Conservation (phyloP, 2,113 vertebrate species). For the Onychostoma macrolepis region DNA sequence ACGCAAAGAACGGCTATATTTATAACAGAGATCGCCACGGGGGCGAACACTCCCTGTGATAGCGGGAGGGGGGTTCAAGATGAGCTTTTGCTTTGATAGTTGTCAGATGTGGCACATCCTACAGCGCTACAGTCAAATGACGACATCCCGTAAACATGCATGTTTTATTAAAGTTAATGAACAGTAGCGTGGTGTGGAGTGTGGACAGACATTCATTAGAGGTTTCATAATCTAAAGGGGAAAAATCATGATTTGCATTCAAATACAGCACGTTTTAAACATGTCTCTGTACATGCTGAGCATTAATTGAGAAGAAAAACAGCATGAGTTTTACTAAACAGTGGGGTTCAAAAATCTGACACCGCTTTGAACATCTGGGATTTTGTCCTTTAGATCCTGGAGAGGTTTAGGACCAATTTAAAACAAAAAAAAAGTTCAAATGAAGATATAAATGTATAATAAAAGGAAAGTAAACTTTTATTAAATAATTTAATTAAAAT, state of each 20-base stretch:
- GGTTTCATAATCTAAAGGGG: neutral
- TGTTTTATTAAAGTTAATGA: slow-evolving; percentile 28
- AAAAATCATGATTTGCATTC: slow-evolving; percentile 1
- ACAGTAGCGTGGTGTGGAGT: neutral
- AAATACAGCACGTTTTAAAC: slow-evolving; percentile 9
- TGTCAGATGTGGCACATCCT: neutral
- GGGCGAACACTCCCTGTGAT: neutral
- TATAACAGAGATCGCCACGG: neutral
- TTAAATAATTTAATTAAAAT: neutral
- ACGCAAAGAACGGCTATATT: neutral
- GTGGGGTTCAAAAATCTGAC: neutral
- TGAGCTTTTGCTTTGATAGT: slow-evolving; percentile 19
- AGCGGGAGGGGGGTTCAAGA: neutral
- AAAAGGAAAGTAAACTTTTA: neutral
- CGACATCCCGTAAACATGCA: slow-evolving; percentile 1
- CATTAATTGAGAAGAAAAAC: neutral
- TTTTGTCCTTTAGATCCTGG: neutral
- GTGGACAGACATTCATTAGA: neutral
- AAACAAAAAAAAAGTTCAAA: neutral
- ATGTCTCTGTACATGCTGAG: neutral
- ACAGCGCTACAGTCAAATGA: neutral
- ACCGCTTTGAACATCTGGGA: neutral
- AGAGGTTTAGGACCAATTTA: neutral
- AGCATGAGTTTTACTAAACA: slow-evolving; percentile 5
- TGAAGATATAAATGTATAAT: neutral